Base-by-base conservation (phyloP, 92 coral and sea anemone genomes). In the Palythoa grandiflora region DNA sequence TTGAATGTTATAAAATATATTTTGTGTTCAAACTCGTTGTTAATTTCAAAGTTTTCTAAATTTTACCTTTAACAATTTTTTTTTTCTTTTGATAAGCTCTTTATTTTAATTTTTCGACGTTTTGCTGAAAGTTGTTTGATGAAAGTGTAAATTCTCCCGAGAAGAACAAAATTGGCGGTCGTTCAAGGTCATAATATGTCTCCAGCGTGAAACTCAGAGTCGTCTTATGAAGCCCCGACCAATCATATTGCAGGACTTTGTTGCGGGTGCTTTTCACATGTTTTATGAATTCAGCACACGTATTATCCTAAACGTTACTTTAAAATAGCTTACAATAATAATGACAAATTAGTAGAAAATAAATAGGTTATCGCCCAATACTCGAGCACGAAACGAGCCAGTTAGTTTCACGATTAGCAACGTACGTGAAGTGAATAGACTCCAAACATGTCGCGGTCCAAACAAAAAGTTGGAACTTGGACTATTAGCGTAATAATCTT, bases 151-250 rank as follows among this genome's bases (percentile, higher is more conserved):
- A 3, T 81, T 81, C 75, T 81, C 86, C 28, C 19, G n/a, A 21
- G 5, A 35, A 20, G 20, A 6, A 1, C n/a, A 65, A 21, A 44
- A 40, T 6, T 81, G 75, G 75, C 20, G 73, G 86, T 81, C 86
- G 65, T 65, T 63, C 85, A 80, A 80, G 85, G 85, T 71, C 60
- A 65, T 63, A 13, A 10, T 44, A 28, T 28, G 44, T 47, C 4
- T 11, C 74, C 39, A 8, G 59, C 72, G 11, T 9, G 37, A 17
- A 44, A 14, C 66, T 5, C 6, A 19, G 6, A 66, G 8, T 47
- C 60, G 51, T 66, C 75, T 48, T 54, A 81, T 65, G 75, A 80
- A 44, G 86, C 37, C 20, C 54, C 65, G 86, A 66, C 86, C 86
- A 81, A 81, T 81, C 60, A 81, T 14, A 65, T 10, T 21, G 40